phyloP scores from a whole-genome alignment of 2,888 invertebrate species.

The Dichetophora obliterata region DNA sequence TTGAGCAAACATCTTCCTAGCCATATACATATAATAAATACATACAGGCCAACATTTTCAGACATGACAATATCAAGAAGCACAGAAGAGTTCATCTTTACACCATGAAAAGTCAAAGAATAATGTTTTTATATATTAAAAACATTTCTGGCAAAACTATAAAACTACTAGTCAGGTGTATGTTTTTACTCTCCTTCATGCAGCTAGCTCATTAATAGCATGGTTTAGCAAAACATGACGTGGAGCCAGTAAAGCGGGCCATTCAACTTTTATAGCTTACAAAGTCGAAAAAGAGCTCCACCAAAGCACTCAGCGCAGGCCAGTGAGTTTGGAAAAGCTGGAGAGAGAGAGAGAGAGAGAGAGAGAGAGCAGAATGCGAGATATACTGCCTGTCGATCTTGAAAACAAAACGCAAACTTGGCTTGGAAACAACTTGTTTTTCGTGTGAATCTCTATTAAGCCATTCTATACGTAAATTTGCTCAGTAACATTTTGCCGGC shows the following conservation, averaged over 20 bases:
- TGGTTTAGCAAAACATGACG: constrained; percentile 3
- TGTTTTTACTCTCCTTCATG: neutral
- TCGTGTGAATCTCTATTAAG: neutral
- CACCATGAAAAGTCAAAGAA: too few species aligned
- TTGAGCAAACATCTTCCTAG: too few species aligned
- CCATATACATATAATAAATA: too few species aligned
- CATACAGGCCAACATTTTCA: too few species aligned
- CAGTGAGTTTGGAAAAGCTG: too few species aligned
- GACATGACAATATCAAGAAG: too few species aligned
- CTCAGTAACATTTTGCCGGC: constrained; percentile 38
- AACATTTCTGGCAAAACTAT: too few species aligned
- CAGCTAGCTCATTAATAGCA: neutral
- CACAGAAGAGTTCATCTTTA: too few species aligned
- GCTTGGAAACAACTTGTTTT: neutral
- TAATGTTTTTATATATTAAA: too few species aligned
- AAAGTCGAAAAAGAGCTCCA: neutral
- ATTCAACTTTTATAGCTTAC: constrained; percentile 24
- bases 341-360: too few species aligned
- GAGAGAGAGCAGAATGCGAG: neutral
- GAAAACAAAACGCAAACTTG: neutral
- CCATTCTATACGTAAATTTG: neutral
- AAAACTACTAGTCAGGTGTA: too few species aligned
- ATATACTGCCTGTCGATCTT: neutral
- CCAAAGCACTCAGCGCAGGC: neutral
- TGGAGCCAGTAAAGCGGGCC: neutral